These are phyloP conservation scores for Orthonychiurus folsomi DNA, from an alignment of 2,888 invertebrate genomes.

Conservation along the genomic window DNA sequence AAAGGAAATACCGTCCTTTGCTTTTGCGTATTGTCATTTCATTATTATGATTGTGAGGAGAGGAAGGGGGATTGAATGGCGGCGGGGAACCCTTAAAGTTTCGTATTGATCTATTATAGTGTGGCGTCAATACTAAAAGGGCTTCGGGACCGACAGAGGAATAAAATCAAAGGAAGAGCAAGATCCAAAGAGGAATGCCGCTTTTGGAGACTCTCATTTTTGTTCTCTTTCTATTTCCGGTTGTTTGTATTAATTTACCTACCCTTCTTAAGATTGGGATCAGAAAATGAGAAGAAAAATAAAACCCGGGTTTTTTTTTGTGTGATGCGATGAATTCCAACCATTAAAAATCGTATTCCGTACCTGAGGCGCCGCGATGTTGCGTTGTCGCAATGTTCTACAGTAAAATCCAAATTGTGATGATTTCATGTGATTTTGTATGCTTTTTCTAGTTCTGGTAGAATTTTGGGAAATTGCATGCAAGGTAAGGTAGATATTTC, in stretches of 20 bases:
- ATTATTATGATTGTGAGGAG: background rate
- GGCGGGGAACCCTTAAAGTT: background rate
- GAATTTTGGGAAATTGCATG: background rate
- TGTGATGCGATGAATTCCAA: no score
- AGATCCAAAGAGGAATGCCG: background rate
- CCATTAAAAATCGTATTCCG: background rate
- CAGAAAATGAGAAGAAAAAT: background rate
- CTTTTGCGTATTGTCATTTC: background rate
- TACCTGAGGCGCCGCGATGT: no score
- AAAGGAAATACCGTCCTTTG: no score
- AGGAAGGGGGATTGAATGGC: background rate
- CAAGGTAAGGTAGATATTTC: background rate
- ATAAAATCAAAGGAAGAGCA: background rate
- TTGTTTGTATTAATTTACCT: background rate
- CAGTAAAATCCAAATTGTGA: no score
- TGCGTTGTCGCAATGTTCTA: no score
- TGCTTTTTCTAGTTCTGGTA: background rate
- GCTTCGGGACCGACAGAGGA: background rate
- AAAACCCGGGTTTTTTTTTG: no score
- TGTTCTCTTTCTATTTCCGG: slow-evolving; percentile 1
- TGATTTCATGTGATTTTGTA: no score
- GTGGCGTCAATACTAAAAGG: background rate
- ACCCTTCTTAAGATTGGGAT: background rate
- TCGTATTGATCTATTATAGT: background rate
- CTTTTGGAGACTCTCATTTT: background rate